These are phyloP conservation scores for Pardosa pseudoannulata DNA, from an alignment of 2,888 invertebrate species.

Conservation along the genomic window DNA sequence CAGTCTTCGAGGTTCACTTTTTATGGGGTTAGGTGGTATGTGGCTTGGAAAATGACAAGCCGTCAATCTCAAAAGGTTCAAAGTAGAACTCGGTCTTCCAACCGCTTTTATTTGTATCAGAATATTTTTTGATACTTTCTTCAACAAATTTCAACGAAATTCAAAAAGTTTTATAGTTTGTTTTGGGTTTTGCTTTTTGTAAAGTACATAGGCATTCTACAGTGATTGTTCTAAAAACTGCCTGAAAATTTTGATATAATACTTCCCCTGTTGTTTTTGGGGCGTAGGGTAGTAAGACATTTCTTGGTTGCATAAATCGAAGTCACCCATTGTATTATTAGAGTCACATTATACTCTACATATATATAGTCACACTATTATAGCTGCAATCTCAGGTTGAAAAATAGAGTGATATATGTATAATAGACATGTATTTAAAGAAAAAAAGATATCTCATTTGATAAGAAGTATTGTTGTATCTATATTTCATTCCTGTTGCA, in stretches of 20 bases:
- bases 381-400: too few species aligned
- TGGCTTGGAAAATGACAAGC: not conserved
- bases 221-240: slow-evolving; percentile 53
- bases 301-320: slow-evolving; percentile 29
- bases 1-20: slow-evolving; percentile 6
- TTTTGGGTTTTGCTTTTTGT: slow-evolving; percentile 29
- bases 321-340: too few species aligned
- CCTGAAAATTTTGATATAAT: slow-evolving; percentile 28
- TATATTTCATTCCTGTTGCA: too few species aligned
- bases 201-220: slow-evolving; percentile 31
- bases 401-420: too few species aligned
- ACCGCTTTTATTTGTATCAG: not conserved
- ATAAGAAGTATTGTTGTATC: too few species aligned
- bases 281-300: slow-evolving; percentile 30
- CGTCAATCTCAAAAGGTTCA: not conserved
- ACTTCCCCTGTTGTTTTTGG: slow-evolving; percentile 45
- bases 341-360: too few species aligned
- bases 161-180: slow-evolving; percentile 25
- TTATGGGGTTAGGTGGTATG: not conserved
- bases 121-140: slow-evolving; percentile 22
- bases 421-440: too few species aligned
- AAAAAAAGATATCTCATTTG: too few species aligned
- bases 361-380: too few species aligned
- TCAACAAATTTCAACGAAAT: slow-evolving; percentile 23
- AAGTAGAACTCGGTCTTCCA: too few species aligned